Conservation (phyloP, 2,888 invertebrate species). For the Rhimphoctona megacephalus region DNA sequence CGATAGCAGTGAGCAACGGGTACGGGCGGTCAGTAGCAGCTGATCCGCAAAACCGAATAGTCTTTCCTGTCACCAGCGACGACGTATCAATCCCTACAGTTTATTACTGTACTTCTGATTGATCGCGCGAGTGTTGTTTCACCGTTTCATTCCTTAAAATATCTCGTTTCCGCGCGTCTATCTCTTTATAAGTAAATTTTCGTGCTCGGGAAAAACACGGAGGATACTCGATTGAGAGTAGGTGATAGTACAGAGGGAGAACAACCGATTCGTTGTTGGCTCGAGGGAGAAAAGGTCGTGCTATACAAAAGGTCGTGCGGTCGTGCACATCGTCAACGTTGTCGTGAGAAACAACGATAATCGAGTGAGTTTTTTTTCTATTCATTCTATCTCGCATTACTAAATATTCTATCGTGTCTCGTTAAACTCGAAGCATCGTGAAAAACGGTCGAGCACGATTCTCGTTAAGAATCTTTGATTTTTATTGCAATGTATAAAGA, state of each 20-base stretch:
- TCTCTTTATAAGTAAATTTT: not conserved
- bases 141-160: not conserved
- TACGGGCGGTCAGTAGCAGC: slow-evolving; percentile 76
- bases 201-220: not conserved
- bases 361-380: not conserved
- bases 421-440: not conserved
- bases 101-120: slow-evolving; percentile 3
- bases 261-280: slow-evolving; percentile 13
- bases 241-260: not conserved
- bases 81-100: not conserved
- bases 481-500: not conserved
- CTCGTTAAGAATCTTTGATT: not conserved
- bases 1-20: slow-evolving; percentile 16
- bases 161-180: not conserved
- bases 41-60: slow-evolving; percentile 77
- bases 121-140: slow-evolving; percentile 10
- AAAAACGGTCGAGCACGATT: not conserved
- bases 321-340: slow-evolving; percentile 7
- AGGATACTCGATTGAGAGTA: not conserved
- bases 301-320: not conserved
- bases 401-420: slow-evolving; percentile 5
- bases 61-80: slow-evolving; percentile 11
- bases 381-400: not conserved
- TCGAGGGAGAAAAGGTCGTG: slow-evolving; percentile 18
- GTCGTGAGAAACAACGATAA: slow-evolving; percentile 7